These are phyloP conservation scores for Mustela lutreola DNA, from an alignment of 2,113 vertebrate genomes.

Conservation along the genomic window DNA sequence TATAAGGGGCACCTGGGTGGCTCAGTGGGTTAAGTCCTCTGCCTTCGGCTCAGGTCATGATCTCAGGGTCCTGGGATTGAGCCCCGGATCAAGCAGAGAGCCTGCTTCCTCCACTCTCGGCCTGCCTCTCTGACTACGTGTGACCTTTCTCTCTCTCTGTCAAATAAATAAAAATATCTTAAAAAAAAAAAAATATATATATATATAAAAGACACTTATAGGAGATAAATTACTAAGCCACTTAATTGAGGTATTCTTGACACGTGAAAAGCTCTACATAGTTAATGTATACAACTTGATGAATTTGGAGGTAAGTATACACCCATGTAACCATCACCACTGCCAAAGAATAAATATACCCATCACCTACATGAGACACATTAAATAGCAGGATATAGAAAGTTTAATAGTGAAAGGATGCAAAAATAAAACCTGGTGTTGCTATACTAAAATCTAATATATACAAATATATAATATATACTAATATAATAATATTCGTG, in stretches of 20 bases:
- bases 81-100: no score
- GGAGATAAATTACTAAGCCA: not conserved
- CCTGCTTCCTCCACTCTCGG: no score
- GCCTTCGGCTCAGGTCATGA: no score
- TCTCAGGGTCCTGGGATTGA: no score
- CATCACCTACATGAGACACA: not conserved
- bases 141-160: no score
- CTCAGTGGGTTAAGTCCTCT: no score
- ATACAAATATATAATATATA: no score
- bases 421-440: not conserved
- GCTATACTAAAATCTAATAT: not conserved
- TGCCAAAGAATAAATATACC: not conserved
- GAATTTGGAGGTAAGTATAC: not conserved
- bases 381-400: conserved; percentile 5
- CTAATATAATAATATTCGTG: not conserved
- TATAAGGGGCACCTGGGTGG: no score
- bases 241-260: not conserved
- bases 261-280: not conserved
- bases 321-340: not conserved
- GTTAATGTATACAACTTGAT: not conserved
- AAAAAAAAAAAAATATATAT: not conserved
- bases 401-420: not conserved
- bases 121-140: no score
- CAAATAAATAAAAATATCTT: not conserved
- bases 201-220: not conserved